Evolutionary conservation across 2,888 invertebrate species (phyloP), one percentile per base, ranked within the genome.

Genomic region (Acanthococcus lagerstroemiae): DNA sequence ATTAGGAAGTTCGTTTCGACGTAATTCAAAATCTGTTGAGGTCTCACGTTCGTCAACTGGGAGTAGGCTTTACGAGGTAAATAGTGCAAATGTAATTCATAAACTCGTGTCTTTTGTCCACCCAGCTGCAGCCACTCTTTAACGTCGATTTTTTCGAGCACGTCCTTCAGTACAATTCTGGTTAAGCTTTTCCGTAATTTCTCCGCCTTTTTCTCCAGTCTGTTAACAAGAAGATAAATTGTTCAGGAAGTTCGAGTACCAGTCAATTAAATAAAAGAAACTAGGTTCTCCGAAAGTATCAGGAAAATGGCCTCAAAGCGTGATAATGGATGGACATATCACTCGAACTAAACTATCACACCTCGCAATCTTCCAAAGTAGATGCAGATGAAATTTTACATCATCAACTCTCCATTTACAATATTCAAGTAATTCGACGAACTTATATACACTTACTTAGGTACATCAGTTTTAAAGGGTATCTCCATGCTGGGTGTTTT

Each of bases 401-500:
- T n/a, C n/a, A n/a, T n/a, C n/a, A n/a, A n/a, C n/a, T n/a, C n/a
- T n/a, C n/a, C n/a, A n/a, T n/a, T n/a, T n/a, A n/a, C n/a, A n/a
- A n/a, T 37, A 37, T 37, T 37, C 37, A 37, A 2, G 3, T n/a
- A n/a, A n/a, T n/a, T 37, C 50, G 4, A 50, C 21, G 9, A 17
- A 54, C 0, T 12, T n/a, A n/a, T 44, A 26, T 4, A 6, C n/a
- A 37, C 46, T 57, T 65, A 69, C 69, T 67, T 30, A 1, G 46
- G 56, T 21, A 66, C 66, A 24, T 66, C 25, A 17, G 25, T 19
- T 27, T 45, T 77, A 70, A 96, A 88, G 0, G 95, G 95, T 70
- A 95, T 87, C 73, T 94, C 93, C 90, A 97, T 94, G 60, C 88
- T 89, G 0, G 99, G 99, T 0, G 99, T 99, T 77, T 93, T 92